Conservation (phyloP, 2,113 vertebrate genomes). For the Neodontobutis hainanensis region DNA sequence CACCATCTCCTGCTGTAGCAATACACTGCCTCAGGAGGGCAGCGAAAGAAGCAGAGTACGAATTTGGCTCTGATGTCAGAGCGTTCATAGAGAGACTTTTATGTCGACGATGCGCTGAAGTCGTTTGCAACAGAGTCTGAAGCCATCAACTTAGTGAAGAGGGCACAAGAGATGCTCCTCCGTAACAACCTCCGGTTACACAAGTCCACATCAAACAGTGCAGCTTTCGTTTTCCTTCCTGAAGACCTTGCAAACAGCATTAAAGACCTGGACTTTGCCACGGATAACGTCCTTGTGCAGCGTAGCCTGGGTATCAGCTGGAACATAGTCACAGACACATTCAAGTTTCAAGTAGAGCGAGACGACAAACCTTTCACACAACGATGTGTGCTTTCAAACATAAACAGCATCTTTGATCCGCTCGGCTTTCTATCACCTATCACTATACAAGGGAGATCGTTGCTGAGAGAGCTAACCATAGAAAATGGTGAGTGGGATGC, state of each 20-base stretch:
- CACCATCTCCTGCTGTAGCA: neutral
- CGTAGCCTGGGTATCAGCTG: neutral
- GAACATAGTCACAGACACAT: neutral
- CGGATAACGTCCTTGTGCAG: neutral
- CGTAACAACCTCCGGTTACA: no score
- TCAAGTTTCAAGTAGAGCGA: neutral
- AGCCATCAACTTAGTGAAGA: neutral
- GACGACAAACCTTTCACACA: neutral
- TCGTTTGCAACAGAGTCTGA: neutral
- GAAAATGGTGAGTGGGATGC: neutral
- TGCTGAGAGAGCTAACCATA: neutral
- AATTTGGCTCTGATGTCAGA: neutral
- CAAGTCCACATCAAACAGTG: neutral
- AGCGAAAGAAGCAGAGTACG: neutral
- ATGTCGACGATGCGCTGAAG: no score
- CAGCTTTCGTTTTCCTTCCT: neutral
- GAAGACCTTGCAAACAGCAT: conserved; percentile 1
- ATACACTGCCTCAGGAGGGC: conserved; percentile 4
- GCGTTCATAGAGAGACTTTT: conserved; percentile 10
- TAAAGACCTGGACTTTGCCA: neutral
- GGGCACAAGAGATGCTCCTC: conserved; percentile 6
- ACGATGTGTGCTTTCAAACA: neutral
- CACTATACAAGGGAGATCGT: neutral
- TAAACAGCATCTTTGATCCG: neutral
- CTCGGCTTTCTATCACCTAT: neutral